Base-by-base conservation (phyloP, 2,888 invertebrate species). In the Scaptomyza polygonia region DNA sequence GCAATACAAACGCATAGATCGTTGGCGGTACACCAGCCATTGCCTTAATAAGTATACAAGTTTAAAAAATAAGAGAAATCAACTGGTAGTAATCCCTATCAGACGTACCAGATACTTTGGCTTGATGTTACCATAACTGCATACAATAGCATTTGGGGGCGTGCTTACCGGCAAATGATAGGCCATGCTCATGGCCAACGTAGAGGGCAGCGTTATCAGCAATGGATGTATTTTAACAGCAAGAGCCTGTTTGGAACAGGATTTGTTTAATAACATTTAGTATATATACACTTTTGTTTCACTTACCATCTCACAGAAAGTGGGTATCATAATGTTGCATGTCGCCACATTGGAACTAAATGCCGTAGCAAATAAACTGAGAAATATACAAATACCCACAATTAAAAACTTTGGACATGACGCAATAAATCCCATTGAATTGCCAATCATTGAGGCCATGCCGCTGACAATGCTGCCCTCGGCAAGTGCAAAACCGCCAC, bases 141-240 rank as follows among this genome's bases (percentile, higher is more conserved):
- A 96, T 0, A 96, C 96, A 64, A 98, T 97, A 1, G 98, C 98
- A 92, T 98, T 98, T 4, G 98, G 97, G 0, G 98, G 97, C 0
- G 98, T 98, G 21, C 97, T 97, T 6, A 98, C 97, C 0, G 98
- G 98, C 90, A 98, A 93, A 93, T 97, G 96, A 93, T 97, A 96
- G 1, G 96, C 97, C 92, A 97, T 96, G 40, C 97, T 97, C 87
- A 97, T 96, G 3, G 96, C 95, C 16, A 98, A 92, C 0, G 96
- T 93, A 0, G 96, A 95, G 0, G 98, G 97, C 76, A 97, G 92
- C 95, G 97, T 96, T 88, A 98, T 92, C 90, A 95, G 95, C 52
- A 98, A 92, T 0, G 98, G 98, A 92, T 98, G 96, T 52, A 96
- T 93, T 76, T 93, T 91, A 47, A 96, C 93, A 0, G 93, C 93